phyloP scores from a whole-genome alignment of 2,797 vertebrate genomes.

The Mus spretus region DNA sequence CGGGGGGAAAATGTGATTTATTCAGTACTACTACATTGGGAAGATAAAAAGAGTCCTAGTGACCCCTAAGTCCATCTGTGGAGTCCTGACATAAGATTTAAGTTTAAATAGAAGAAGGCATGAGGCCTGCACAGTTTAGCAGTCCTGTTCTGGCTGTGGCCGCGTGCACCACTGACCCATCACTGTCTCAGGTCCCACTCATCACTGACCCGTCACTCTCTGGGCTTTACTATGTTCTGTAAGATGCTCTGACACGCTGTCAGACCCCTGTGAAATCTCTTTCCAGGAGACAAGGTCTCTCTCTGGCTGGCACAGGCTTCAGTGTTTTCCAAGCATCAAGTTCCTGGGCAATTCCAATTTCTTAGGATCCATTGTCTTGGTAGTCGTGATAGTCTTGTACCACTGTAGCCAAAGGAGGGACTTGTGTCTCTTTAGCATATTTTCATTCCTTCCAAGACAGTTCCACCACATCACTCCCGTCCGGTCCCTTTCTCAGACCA shows the following conservation, averaged over 20 bases:
- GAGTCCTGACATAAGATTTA: background rate
- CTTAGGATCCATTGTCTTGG: background rate
- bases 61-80: background rate
- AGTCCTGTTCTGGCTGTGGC: background rate
- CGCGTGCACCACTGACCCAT: background rate
- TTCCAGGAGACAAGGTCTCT: background rate
- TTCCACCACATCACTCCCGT: accelerated
- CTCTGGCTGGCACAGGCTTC: background rate
- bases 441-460: background rate
- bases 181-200: background rate
- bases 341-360: background rate
- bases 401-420: too few relatives aligned
- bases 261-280: background rate
- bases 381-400: too few relatives aligned
- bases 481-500: background rate
- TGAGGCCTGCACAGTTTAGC: background rate
- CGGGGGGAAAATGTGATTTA: background rate
- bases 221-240: background rate
- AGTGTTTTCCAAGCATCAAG: background rate
- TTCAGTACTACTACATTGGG: background rate
- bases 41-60: background rate
- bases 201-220: background rate
- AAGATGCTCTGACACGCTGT: background rate
- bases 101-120: background rate
- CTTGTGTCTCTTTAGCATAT: too few relatives aligned